These are phyloP conservation scores for Acipenser ruthenus DNA, from an alignment of 2,797 vertebrate species.

Conservation along the genomic window DNA sequence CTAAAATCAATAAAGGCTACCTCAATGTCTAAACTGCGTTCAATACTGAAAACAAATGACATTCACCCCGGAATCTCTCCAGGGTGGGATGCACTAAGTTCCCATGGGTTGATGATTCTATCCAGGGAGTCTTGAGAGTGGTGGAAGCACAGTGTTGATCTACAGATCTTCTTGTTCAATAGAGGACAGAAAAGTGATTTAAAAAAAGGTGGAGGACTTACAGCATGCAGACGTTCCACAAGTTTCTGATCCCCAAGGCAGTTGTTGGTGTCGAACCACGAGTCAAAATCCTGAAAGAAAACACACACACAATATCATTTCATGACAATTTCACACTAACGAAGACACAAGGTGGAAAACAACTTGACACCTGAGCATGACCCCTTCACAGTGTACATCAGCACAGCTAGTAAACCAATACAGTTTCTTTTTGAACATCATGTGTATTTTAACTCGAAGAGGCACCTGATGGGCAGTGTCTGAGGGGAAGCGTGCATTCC, in stretches of 20 bases:
- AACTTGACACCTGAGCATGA: background rate
- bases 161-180: conserved; percentile 60
- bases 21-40: too few relatives aligned
- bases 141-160: conserved; percentile 70
- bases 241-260: conserved; percentile 81
- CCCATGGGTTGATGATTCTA: too few relatives aligned
- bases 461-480: conserved; percentile 2
- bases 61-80: too few relatives aligned
- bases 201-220: conserved; percentile 43
- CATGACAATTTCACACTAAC: background rate
- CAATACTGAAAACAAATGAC: too few relatives aligned
- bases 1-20: background rate
- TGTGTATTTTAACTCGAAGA: conserved; percentile 1
- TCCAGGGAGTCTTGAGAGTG: too few relatives aligned
- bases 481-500: background rate
- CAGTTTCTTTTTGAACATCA: too few relatives aligned
- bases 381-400: too few relatives aligned
- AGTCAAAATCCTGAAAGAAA: conserved; percentile 72
- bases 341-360: background rate
- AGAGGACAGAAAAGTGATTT: too few relatives aligned
- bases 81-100: too few relatives aligned
- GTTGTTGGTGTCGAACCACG: conserved; percentile 85
- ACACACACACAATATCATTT: conserved; percentile 15
- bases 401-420: too few relatives aligned
- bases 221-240: conserved; percentile 76